Evolutionary conservation across 2,888 invertebrate species (phyloP).

Genomic region (Hoplodrina ambigua): DNA sequence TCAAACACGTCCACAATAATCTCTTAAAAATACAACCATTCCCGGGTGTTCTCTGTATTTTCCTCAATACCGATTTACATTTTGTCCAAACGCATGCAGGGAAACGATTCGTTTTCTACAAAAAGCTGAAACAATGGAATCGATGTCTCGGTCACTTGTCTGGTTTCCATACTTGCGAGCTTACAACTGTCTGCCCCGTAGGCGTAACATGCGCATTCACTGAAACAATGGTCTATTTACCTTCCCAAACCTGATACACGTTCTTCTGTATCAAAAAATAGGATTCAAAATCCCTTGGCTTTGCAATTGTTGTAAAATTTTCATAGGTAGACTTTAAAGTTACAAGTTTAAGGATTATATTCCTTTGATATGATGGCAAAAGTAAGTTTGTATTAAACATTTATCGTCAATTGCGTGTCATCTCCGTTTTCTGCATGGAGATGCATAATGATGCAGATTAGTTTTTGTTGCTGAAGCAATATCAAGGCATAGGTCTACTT

Average conservation of each 20-base stretch:
- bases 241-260: neutral
- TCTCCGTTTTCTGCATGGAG: conserved; percentile 60
- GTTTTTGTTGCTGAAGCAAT: conserved; percentile 40
- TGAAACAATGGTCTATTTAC: conserved; percentile 39
- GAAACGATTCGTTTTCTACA: conserved; percentile 54
- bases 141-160: conserved; percentile 72
- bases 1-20: too few species aligned
- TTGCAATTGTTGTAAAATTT: neutral
- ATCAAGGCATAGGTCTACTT: conserved; percentile 16
- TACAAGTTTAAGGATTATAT: neutral
- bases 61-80: conserved; percentile 43
- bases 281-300: conserved; percentile 18
- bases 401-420: conserved; percentile 51
- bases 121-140: conserved; percentile 73
- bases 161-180: conserved; percentile 57
- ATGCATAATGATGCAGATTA: conserved; percentile 57
- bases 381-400: conserved; percentile 26
- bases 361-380: neutral
- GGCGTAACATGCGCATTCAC: conserved; percentile 59
- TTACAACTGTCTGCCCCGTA: conserved; percentile 68
- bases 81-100: conserved; percentile 28
- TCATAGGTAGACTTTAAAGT: neutral
- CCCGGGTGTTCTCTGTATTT: conserved; percentile 30
- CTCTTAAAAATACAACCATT: neutral
- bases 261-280: neutral